A percentile compares a stretch with the other conserved stretches of the same genome.
phyloP scores from a whole-genome alignment of 2,888 invertebrate genomes.

The Drosophila koepferae region DNA sequence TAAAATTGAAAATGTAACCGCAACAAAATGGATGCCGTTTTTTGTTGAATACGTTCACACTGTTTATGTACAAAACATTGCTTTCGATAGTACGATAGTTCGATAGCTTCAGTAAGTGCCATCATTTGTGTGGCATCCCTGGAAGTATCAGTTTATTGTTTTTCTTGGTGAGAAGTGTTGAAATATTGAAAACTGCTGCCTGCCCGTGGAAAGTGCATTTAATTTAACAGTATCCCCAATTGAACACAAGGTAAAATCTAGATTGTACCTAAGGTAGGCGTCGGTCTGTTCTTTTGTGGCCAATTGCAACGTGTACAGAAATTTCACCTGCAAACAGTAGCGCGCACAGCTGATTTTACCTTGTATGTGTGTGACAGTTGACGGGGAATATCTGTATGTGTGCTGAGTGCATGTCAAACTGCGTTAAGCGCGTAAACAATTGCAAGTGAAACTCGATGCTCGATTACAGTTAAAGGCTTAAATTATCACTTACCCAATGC shows the following conservation, averaged over 20 bases:
- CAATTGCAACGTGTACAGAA: slow-evolving; percentile 65
- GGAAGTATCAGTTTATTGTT: slow-evolving; percentile 46
- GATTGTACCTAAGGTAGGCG: background rate
- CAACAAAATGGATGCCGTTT: background rate
- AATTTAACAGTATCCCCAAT: slow-evolving; percentile 44
- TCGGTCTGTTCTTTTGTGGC: background rate
- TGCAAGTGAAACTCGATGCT: slow-evolving; percentile 66
- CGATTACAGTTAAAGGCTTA: slow-evolving; percentile 36
- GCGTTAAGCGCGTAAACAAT: slow-evolving; percentile 75
- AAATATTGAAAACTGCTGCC: slow-evolving; percentile 47
- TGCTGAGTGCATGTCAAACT: slow-evolving; percentile 63
- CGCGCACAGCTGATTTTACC: slow-evolving; percentile 71
- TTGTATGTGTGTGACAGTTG: slow-evolving; percentile 22
- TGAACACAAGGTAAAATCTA: slow-evolving; percentile 54
- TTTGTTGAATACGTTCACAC: background rate
- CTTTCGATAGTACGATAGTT: slow-evolving; percentile 27
- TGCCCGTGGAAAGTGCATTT: slow-evolving; percentile 75
- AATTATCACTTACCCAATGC: slow-evolving; percentile 73
- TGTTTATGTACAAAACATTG: background rate
- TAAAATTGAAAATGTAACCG: slow-evolving; percentile 1
- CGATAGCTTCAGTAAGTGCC: slow-evolving; percentile 24
- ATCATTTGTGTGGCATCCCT: slow-evolving; percentile 26
- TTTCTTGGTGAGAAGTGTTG: slow-evolving; percentile 51
- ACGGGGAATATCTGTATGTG: slow-evolving; percentile 9
- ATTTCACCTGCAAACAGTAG: slow-evolving; percentile 67